phyloP scores from a whole-genome alignment of 2,888 invertebrate species.

The Clepsis dumicolana region DNA sequence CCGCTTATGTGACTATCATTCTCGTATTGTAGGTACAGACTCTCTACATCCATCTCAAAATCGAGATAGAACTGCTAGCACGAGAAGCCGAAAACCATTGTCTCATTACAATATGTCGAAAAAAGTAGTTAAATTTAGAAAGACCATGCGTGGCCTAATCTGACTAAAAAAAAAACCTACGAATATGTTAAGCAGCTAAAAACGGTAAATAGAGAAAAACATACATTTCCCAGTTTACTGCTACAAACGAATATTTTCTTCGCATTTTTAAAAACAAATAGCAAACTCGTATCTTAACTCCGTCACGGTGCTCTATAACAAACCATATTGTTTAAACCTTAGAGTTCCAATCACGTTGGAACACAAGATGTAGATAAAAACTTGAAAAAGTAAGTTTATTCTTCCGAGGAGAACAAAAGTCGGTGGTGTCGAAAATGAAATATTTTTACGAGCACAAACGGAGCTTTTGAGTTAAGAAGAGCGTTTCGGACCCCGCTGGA shows the following conservation, averaged over 20 bases:
- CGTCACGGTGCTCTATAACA: background rate
- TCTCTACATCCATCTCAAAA: too few species aligned
- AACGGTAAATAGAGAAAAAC: background rate
- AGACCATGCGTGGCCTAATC: too few species aligned
- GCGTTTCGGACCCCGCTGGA: conserved; percentile 3
- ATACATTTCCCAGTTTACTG: background rate
- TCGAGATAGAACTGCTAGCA: too few species aligned
- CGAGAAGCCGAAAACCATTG: too few species aligned
- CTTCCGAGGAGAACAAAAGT: conserved; percentile 33
- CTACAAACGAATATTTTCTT: conserved; percentile 13
- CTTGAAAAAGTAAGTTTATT: conserved; percentile 4
- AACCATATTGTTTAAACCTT: background rate
- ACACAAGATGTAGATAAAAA: background rate
- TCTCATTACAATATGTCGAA: too few species aligned
- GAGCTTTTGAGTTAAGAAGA: conserved; percentile 17
- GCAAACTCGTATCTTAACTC: background rate
- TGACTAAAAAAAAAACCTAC: too few species aligned
- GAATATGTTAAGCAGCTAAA: background rate
- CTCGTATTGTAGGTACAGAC: too few species aligned
- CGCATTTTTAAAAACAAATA: conserved; percentile 25
- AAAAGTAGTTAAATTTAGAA: too few species aligned
- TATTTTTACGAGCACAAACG: conserved; percentile 41
- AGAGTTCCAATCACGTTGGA: background rate
- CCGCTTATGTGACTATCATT: too few species aligned
- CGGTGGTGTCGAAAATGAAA: conserved; percentile 41